phyloP scores from a whole-genome alignment of 2,888 invertebrate species.

The Antheraea assamensis region DNA sequence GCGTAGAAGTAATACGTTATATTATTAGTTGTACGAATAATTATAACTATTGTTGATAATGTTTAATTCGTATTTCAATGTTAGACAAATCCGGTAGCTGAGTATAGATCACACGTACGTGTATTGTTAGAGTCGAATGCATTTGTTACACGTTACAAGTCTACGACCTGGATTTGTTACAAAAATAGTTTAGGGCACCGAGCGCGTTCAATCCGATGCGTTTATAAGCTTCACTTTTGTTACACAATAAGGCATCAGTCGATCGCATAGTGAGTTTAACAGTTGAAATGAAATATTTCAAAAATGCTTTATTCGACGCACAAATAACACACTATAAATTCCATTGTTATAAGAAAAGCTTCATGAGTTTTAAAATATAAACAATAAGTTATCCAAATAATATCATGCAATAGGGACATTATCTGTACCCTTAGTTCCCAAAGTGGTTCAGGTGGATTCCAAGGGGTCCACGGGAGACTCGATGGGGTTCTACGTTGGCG shows the following conservation, averaged over 20 bases:
- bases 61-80: too few relatives aligned
- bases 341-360: too few relatives aligned
- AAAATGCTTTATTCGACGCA: too few relatives aligned
- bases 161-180: conserved; percentile 46
- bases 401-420: too few relatives aligned
- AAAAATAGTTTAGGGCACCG: conserved; percentile 43
- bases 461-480: too few relatives aligned
- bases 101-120: background rate
- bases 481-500: too few relatives aligned
- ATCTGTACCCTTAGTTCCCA: too few relatives aligned
- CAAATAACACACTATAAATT: too few relatives aligned
- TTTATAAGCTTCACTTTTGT: background rate
- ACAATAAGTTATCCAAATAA: too few relatives aligned
- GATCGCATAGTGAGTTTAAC: background rate
- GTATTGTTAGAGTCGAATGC: background rate
- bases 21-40: background rate
- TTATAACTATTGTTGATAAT: too few relatives aligned
- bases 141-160: conserved; percentile 2
- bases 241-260: background rate
- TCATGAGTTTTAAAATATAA: too few relatives aligned
- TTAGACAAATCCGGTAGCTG: background rate
- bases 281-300: background rate
- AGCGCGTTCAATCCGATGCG: conserved; percentile 2
- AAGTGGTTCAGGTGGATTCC: too few relatives aligned
- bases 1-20: background rate